Evolutionary conservation across 2,888 invertebrate species (phyloP).

Genomic region (Nudaria mundana): DNA sequence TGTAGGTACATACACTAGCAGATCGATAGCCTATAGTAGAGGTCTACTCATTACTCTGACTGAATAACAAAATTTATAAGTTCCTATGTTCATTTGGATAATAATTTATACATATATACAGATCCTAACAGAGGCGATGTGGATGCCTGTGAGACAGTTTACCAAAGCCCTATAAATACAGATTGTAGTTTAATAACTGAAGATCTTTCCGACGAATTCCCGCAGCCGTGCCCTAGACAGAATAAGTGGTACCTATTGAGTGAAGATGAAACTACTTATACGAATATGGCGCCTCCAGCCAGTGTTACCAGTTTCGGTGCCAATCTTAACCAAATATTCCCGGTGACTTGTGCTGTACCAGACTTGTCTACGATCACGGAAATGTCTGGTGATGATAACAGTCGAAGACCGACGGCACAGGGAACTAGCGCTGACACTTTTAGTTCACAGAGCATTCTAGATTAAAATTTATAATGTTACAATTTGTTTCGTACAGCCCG

Average conservation of each 20-base stretch:
- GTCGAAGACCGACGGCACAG: conserved; percentile 35
- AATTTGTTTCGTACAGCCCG: conserved; percentile 6
- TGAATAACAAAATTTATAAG: no score
- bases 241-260: conserved; percentile 62
- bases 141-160: conserved; percentile 27
- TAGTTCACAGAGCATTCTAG: conserved; percentile 31
- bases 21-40: no score
- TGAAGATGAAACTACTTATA: conserved; percentile 58
- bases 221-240: conserved; percentile 5
- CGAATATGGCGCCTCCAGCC: conserved; percentile 25
- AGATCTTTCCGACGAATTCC: conserved; percentile 53
- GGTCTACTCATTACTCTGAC: no score
- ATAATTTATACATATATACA: conserved; percentile 14
- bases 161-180: conserved; percentile 31
- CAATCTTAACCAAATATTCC: conserved; percentile 60
- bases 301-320: conserved; percentile 37
- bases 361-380: conserved; percentile 69
- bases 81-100: no score
- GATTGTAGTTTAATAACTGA: conserved; percentile 62
- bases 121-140: conserved; percentile 21
- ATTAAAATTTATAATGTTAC: conserved; percentile 16
- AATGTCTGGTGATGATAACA: conserved; percentile 53
- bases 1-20: no score
- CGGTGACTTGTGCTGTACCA: conserved; percentile 60
- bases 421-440: conserved; percentile 35